A percentile compares a stretch with the other conserved stretches of the same genome.
Conservation (phyloP, 2,113 vertebrate genomes). For the Manacus vitellinus region DNA sequence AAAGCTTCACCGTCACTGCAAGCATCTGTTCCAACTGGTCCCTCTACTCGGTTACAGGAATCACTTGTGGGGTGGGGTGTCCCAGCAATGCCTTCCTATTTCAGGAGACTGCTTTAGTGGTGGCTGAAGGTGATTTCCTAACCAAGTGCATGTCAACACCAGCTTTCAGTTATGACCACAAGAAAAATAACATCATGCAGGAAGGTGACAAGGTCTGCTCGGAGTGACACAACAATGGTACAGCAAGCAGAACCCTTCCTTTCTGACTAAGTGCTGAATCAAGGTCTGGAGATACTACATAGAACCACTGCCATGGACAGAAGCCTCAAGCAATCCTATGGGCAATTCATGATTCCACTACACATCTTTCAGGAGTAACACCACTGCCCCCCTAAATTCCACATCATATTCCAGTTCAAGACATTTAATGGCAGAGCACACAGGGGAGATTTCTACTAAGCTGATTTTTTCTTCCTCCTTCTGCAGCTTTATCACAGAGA, state of each 20-base stretch:
- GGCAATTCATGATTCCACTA: background rate
- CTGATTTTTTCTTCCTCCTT: accelerated
- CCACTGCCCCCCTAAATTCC: background rate
- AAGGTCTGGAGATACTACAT: background rate
- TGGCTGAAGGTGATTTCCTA: background rate
- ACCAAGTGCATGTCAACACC: background rate
- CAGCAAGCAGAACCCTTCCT: background rate
- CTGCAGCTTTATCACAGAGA: background rate
- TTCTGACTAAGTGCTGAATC: constrained; percentile 20
- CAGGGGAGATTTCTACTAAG: too few relatives aligned
- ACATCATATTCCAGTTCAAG: background rate
- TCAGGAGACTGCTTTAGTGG: background rate
- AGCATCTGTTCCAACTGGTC: background rate
- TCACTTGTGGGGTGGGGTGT: background rate
- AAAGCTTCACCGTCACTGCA: background rate
- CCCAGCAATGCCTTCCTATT: background rate
- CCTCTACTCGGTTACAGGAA: background rate
- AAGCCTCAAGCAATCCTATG: background rate
- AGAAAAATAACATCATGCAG: background rate
- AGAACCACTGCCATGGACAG: background rate
- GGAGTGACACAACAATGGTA: background rate
- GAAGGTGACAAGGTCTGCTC: background rate
- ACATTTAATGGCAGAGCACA: background rate
- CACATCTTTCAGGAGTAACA: background rate
- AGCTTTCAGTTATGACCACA: background rate